Evolutionary conservation across 2,797 vertebrate genomes (phyloP).

Genomic region (Balearica regulorum): DNA sequence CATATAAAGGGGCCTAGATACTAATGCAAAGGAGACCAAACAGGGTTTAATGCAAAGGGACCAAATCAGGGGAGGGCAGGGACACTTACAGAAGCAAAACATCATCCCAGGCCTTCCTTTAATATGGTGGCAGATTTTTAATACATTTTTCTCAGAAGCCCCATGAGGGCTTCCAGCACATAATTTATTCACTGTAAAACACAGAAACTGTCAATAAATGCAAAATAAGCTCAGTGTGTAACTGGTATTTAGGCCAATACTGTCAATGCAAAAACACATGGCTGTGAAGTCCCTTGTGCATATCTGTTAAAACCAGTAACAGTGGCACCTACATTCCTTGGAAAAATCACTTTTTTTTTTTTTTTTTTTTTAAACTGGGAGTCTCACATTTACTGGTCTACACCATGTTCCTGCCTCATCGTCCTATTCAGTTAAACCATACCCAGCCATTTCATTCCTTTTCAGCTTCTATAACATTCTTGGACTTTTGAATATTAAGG

Average conservation of each 20-base stretch:
- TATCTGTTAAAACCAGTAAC: not conserved
- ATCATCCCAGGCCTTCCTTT: not conserved
- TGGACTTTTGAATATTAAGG: not conserved
- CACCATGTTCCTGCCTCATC: not conserved
- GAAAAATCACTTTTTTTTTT: not conserved
- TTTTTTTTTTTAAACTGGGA: not conserved
- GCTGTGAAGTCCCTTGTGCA: not conserved
- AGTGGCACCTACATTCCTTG: accelerated
- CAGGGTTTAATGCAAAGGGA: not conserved
- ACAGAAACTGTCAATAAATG: not conserved
- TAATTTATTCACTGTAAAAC: not conserved
- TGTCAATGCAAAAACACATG: not conserved
- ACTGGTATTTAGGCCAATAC: not conserved
- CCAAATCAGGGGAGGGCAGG: not conserved
- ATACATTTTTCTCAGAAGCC: not conserved
- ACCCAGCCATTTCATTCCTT: not conserved
- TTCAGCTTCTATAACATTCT: not conserved
- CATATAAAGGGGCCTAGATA: not conserved
- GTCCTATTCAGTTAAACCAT: constrained; percentile 2
- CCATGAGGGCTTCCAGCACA: not conserved
- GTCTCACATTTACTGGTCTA: not conserved
- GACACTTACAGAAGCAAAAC: not conserved
- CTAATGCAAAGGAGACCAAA: not conserved
- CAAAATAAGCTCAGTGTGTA: not conserved
- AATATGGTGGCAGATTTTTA: not conserved